Evolutionary conservation across 1,140 invertebrate genomes (phyloP), one percentile per base, ranked within the genome.

Genomic region (Conus betulinus): DNA sequence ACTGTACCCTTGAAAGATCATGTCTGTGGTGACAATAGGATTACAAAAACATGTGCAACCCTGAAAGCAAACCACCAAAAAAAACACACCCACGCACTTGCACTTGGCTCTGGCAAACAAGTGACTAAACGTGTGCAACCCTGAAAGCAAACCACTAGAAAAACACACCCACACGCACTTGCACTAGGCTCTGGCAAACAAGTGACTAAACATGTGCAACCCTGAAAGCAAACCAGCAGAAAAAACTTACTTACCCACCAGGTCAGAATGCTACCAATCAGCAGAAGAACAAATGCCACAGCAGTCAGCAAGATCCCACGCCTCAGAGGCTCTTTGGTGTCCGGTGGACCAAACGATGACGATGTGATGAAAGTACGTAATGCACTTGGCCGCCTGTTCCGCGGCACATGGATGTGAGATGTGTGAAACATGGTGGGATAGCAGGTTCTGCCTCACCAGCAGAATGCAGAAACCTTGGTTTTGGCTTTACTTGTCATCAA

Each of bases 311-410:
- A 83, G 63, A 91, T 90, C n/a, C 90, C 91, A 20, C 90, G 71
- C 5, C 89, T 74, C n/a, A 91, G 71, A 52, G 90, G 90, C 85
- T 90, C 90, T 63, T 90, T 91, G 20, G 89, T 87, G 25, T 91
- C 89, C 0, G 88, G 88, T 11, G 89, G 91, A 74, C 89, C 89
- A 55, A 91, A 90, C 25, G 90, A 92, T n/a, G 90, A 90, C 1
- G 91, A 91, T 53, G 90, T 88, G 27, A 92, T 87, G 74, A 91
- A 92, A 20, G 91, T 90, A 11, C 90, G 74, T 15, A 92, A 78
- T 20, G 88, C 90, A 67, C 79, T 87, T 15, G 88, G 88, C 71
- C 88, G 85, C n/a, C 90, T 60, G 57, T 84, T 74, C 60, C 89
- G 89, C 2, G 89, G 90, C 52, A 91, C 87, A 51, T 91, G 90